A percentile compares a stretch with the other conserved stretches of the same genome.
Evolutionary conservation across 2,888 invertebrate genomes (phyloP).

Genomic region (Vanessa cardui): DNA sequence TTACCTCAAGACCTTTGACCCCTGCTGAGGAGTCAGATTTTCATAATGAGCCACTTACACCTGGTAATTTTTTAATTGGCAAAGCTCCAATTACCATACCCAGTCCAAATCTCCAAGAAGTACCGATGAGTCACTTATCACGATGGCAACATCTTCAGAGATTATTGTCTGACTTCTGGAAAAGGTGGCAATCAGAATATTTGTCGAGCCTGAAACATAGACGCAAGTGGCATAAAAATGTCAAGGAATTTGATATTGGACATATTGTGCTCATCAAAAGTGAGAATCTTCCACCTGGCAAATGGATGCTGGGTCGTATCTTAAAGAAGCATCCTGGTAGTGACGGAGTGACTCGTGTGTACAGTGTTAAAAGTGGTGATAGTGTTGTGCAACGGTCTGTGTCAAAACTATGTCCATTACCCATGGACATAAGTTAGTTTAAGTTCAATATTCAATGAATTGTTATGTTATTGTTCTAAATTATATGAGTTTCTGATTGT

Average conservation of each 20-base stretch:
- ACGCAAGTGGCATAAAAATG: constrained; percentile 8
- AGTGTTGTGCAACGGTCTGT: constrained; percentile 18
- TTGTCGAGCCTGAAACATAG: constrained; percentile 12
- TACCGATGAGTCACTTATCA: neutral
- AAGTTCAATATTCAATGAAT: neutral
- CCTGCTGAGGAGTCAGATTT: constrained; percentile 15
- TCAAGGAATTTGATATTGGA: constrained; percentile 12
- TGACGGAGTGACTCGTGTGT: constrained; percentile 25
- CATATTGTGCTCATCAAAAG: constrained; percentile 22
- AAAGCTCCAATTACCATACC: constrained; percentile 26
- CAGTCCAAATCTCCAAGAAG: neutral
- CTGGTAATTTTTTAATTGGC: constrained; percentile 36
- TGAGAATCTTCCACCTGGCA: constrained; percentile 24
- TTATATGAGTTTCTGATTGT: neutral
- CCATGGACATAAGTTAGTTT: constrained; percentile 1
- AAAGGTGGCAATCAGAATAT: constrained; percentile 16
- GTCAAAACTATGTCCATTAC: constrained; percentile 25
- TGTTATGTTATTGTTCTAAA: neutral
- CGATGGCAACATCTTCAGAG: constrained; percentile 6
- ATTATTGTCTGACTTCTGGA: constrained; percentile 7
- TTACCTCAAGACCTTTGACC: constrained; percentile 34
- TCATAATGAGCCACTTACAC: constrained; percentile 32
- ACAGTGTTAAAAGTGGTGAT: constrained; percentile 17
- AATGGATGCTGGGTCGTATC: constrained; percentile 28
- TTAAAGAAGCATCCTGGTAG: constrained; percentile 3